A percentile compares a stretch with the other conserved stretches of the same genome.
phyloP scores from a whole-genome alignment of 1,140 invertebrate genomes.

The Drosophila neocordata region DNA sequence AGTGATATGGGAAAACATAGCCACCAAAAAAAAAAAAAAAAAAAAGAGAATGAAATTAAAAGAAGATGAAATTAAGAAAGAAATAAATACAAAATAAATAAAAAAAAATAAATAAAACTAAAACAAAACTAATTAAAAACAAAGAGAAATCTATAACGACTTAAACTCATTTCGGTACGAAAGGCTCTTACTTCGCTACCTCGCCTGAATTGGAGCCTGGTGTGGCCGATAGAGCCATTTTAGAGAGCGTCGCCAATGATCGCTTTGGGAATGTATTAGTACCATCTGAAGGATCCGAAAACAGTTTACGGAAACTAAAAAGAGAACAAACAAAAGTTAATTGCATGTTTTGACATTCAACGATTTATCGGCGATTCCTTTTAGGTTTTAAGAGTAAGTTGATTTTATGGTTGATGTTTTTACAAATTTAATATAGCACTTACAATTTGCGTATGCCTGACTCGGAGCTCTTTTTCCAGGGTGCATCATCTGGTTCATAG shows the following conservation, averaged over 20 bases:
- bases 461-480: conserved; percentile 91
- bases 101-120: conserved; percentile 32
- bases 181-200: conserved; percentile 68
- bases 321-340: not conserved
- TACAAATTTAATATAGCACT: too few species aligned
- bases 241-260: conserved; percentile 88
- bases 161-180: conserved; percentile 37
- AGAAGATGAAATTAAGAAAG: conserved; percentile 20
- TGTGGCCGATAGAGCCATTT: conserved; percentile 86
- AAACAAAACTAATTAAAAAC: conserved; percentile 20
- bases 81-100: conserved; percentile 38
- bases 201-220: conserved; percentile 66
- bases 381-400: too few species aligned
- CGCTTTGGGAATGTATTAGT: conserved; percentile 87
- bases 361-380: too few species aligned
- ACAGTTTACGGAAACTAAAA: conserved; percentile 87
- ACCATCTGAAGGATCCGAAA: conserved; percentile 87
- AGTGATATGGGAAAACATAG: conserved; percentile 21
- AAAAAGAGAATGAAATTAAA: conserved; percentile 33
- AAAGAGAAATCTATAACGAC: conserved; percentile 46
- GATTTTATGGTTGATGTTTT: too few species aligned
- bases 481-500: conserved; percentile 97
- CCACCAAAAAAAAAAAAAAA: conserved; percentile 41
- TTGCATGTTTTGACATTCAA: too few species aligned
- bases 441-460: conserved; percentile 97